phyloP scores from a whole-genome alignment of 2,888 invertebrate genomes.

The Synanthedon formicaeformis region DNA sequence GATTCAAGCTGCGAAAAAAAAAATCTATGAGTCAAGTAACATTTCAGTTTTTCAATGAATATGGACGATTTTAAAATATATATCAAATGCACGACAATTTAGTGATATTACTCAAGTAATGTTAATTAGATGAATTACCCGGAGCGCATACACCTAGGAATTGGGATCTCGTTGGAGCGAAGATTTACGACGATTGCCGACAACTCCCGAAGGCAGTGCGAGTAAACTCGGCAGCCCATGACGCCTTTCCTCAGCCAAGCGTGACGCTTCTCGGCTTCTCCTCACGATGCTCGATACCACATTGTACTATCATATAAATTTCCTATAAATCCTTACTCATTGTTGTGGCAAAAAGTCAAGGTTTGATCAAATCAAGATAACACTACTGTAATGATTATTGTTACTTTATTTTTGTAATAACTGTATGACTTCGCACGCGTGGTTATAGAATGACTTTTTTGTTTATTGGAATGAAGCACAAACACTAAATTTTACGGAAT shows the following conservation, averaged over 20 bases:
- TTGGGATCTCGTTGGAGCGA: constrained; percentile 9
- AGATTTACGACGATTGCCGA: constrained; percentile 35
- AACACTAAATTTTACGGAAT: no score
- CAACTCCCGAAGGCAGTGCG: constrained; percentile 32
- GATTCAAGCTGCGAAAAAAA: no score
- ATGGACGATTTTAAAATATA: not conserved
- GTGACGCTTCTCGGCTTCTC: constrained; percentile 38
- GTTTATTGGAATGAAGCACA: no score
- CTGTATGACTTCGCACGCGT: no score
- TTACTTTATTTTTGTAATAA: no score
- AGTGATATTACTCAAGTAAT: constrained; percentile 22
- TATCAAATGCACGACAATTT: constrained; percentile 16
- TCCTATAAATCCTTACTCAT: constrained; percentile 28
- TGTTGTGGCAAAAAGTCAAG: constrained; percentile 13
- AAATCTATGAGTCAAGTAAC: no score
- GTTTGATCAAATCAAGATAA: constrained; percentile 7
- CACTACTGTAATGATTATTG: not conserved
- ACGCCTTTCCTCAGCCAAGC: constrained; percentile 38
- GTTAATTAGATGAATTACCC: constrained; percentile 33
- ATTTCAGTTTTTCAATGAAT: no score
- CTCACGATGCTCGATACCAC: constrained; percentile 30
- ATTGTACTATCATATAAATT: constrained; percentile 23
- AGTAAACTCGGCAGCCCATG: constrained; percentile 46
- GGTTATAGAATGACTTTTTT: no score
- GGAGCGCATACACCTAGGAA: constrained; percentile 24